Percentiles rank a stretch among this genome's conserved stretches.
Evolutionary conservation across 2,888 invertebrate species (phyloP).

Genomic region (Lasioglossum pauxillum): DNA sequence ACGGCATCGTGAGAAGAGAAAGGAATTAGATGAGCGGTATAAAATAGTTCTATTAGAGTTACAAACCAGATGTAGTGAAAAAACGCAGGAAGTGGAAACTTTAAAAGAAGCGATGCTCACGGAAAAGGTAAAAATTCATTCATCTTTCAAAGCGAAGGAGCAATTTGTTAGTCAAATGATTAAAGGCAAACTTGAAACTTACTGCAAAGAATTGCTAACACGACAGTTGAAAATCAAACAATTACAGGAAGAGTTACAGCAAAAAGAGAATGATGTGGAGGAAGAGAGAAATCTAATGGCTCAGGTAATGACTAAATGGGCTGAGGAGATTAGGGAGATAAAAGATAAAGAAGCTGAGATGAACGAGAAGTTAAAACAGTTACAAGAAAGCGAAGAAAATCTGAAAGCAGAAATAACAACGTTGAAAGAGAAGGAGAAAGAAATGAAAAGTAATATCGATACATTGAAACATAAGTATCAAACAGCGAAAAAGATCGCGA

Average conservation of each 20-base stretch:
- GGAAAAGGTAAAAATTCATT: conserved; percentile 86
- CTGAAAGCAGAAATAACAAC: conserved; percentile 85
- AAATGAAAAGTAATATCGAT: conserved; percentile 72
- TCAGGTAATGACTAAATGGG: conserved; percentile 79
- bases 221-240: conserved; percentile 81
- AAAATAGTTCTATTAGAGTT: conserved; percentile 84
- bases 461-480: conserved; percentile 87
- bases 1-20: conserved; percentile 85
- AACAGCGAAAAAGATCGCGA: conserved; percentile 87
- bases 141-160: conserved; percentile 86
- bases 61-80: conserved; percentile 85
- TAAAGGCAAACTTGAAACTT: conserved; percentile 81
- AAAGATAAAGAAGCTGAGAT: conserved; percentile 83
- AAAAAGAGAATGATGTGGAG: conserved; percentile 86
- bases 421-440: conserved; percentile 79
- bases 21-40: conserved; percentile 86
- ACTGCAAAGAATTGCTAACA: conserved; percentile 74
- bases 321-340: conserved; percentile 77
- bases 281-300: conserved; percentile 85
- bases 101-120: conserved; percentile 85
- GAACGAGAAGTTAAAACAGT: conserved; percentile 84
- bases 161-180: conserved; percentile 85
- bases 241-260: conserved; percentile 85
- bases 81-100: conserved; percentile 86
- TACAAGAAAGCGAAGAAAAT: conserved; percentile 85